These are phyloP conservation scores for Aphidius colemani DNA, from an alignment of 2,888 invertebrate genomes.

Conservation along the genomic window DNA sequence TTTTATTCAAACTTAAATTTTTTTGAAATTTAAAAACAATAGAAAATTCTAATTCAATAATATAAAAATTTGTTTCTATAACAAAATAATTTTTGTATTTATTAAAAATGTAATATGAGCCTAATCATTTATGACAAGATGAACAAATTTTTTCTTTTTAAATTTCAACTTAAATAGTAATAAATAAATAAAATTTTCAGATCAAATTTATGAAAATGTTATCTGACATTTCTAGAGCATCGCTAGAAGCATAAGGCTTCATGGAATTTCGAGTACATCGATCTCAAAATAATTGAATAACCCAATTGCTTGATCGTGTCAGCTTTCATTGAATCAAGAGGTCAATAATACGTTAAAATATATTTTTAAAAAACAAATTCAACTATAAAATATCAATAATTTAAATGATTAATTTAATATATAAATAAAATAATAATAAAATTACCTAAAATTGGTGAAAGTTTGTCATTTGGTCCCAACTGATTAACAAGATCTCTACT, in stretches of 20 bases:
- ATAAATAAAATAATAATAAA: constrained; percentile 13
- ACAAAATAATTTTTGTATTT: too few species aligned
- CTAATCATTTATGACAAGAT: too few species aligned
- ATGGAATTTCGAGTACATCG: constrained; percentile 26
- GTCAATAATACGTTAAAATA: constrained; percentile 37
- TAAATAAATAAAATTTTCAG: too few species aligned
- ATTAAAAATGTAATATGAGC: too few species aligned
- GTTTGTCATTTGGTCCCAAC: constrained; percentile 68
- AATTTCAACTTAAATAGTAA: too few species aligned
- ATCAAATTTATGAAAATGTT: neutral
- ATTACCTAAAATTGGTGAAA: constrained; percentile 67
- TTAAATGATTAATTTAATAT: constrained; percentile 2
- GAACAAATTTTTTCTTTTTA: too few species aligned
- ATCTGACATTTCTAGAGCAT: neutral
- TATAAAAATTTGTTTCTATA: too few species aligned
- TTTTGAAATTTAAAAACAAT: too few species aligned
- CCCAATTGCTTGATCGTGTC: constrained; percentile 45
- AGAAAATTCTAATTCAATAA: too few species aligned
- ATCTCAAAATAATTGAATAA: constrained; percentile 33
- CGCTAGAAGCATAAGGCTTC: constrained; percentile 1
- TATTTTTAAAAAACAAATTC: too few species aligned
- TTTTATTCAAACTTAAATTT: too few species aligned
- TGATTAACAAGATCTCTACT: constrained; percentile 69
- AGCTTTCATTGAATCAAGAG: constrained; percentile 53
- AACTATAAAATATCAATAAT: too few species aligned